These are phyloP conservation scores for Mionectes olivaceus DNA, from an alignment of 2,797 vertebrate genomes.

Conservation along the genomic window DNA sequence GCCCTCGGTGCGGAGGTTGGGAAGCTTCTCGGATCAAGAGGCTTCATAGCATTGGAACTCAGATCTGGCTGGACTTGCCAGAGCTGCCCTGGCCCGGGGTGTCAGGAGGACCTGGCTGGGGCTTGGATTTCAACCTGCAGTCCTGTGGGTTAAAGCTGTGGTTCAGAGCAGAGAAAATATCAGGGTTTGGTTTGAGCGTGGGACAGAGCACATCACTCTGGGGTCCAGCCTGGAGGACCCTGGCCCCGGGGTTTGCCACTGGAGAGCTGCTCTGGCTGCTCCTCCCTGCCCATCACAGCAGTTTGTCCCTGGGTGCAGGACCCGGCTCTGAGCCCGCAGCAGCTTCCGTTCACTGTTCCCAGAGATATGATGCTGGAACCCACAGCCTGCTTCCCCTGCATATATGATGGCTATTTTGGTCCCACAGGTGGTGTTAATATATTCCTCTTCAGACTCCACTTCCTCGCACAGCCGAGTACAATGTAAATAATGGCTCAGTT, in stretches of 20 bases:
- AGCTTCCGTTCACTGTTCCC: accelerated
- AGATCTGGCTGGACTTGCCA: background rate
- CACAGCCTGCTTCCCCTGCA: background rate
- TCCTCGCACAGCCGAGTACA: background rate
- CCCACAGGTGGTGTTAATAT: constrained; percentile 22
- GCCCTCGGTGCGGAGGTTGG: accelerated
- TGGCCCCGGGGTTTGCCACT: accelerated
- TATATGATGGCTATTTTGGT: background rate
- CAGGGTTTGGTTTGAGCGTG: accelerated
- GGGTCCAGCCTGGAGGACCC: background rate
- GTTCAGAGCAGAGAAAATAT: background rate
- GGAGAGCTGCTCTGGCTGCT: accelerated
- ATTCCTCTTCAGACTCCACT: background rate
- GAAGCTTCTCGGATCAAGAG: background rate
- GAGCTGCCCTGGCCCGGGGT: background rate
- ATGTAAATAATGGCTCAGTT: constrained; percentile 10
- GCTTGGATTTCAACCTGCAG: background rate
- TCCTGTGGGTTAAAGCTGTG: background rate
- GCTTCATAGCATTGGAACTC: background rate
- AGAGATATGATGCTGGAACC: background rate
- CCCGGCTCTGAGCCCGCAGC: accelerated
- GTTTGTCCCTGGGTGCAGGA: accelerated
- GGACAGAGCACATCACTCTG: background rate
- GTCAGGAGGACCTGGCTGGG: background rate
- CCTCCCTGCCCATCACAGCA: accelerated